Base-by-base conservation (phyloP, 2,113 vertebrate genomes). In the Chaetops frenatus region DNA sequence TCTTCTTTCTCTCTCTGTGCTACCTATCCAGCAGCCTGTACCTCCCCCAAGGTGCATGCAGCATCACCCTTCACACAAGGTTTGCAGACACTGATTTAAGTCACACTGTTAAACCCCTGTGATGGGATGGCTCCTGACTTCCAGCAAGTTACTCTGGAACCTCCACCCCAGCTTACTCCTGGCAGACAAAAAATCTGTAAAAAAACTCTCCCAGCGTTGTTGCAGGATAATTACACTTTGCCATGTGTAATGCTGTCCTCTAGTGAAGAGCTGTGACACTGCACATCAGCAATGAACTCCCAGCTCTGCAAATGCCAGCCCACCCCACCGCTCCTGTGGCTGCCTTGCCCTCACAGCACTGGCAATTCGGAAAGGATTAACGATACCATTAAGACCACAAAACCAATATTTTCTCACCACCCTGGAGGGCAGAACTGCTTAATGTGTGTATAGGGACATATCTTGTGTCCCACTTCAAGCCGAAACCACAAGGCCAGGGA, bases 211-310 rank as follows among this genome's bases (percentile, higher is more conserved):
- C 23, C 61, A 48, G 48, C 14, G 12, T 2, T 3, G 11, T 7
- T 29, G 33, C 48, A 25, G 7, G 19, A 7, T 7, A 35, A 66
- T 35, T 27, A 33, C 1, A 35, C 9, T 58, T 90, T 88, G 79
- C 42, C 15, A 1, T 10, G 85, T 94, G 81, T 74, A 81, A 96
- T 38, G 29, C 85, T 96, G 97, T 62, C 96, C 95, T 93, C 97
- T 97, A 74, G 95, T 36, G 97, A 83, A 27, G 22, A 36, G 67
- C 57, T 11, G 12, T 3, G 50, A 53, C 10, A 72, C 3, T 60
- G 80, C 85, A 94, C 31, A 14, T 11, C 51, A 15, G n/a, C 1
- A 15, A 4, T 2, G 6, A 53, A 62, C 7, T 9, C 67, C 7
- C 36, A 33, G 57, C 48, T 14, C 29, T 45, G 45, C 28, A 23